Base-by-base conservation (phyloP, 2,888 invertebrate species). In the Norana najaformis region DNA sequence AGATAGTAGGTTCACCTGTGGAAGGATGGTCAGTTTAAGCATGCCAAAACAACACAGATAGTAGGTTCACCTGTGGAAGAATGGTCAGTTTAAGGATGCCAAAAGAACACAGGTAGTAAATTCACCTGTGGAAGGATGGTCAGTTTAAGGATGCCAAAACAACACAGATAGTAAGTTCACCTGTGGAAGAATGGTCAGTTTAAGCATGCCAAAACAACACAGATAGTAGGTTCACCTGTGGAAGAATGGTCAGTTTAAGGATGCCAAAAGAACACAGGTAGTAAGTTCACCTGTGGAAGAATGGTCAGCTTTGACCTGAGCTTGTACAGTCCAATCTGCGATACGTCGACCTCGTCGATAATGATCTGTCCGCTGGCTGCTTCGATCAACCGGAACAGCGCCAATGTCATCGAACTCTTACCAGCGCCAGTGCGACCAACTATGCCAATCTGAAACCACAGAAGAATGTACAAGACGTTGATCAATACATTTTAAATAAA, bases 231-330 rank as follows among this genome's bases (percentile, higher is more conserved):
- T 38, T 34, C n/a, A 92, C 93, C 92, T 98, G 92, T 83, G 94
- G 94, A 88, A 94, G 93, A 88, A 94, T 94, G 41, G 94, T 94
- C 8, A 35, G 13, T 34, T 83, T 36, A 85, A 35, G 36, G 18
- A 30, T 35, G 8, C 8, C n/a, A 69, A n/a, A 69, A n/a, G 30
- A 69, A n/a, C 30, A 69, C 30, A 69, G 69, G n/a, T 20, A 83
- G 30, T 0, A 85, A 34, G 38, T 38, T 34, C n/a, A 92, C 93
- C 92, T 98, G 92, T 83, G 94, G 94, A 88, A 94, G 93, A 88
- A 94, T 94, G 41, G 94, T 94, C 34, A 94, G 91, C 90, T 93
- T 93, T 82, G 92, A 92, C 35, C 94, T 91, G 14, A 94, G 92
- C 88, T 91, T 89, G 88, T 92, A 91, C 0, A 92, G 89, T 20